Evolutionary conservation across 2,113 vertebrate species (phyloP), one percentile per base, ranked within the genome.

Genomic region (Pterocles gutturalis): DNA sequence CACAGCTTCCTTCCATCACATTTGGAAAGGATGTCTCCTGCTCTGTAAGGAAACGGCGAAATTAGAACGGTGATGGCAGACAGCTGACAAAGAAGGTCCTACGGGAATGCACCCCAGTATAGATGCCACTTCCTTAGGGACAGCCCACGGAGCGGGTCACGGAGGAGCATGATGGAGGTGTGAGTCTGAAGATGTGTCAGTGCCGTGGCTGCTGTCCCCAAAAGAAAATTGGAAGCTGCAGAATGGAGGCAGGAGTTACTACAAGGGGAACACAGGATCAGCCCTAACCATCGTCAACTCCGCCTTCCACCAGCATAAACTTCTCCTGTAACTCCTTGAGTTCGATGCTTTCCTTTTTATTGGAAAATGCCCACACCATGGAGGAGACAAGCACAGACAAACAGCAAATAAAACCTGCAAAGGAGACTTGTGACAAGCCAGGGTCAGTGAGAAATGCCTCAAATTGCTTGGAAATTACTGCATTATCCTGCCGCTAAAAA

Each of bases 61-160:
- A 69, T 53, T 0, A 84, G 49, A 46, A 58, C 19, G 0, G 0
- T 49, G 38, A 54, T 8, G 25, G 49, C 2, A 72, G 76, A 25
- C 1, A 83, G 70, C 29, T 94, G 61, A 36, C 0, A 0, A 54
- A 67, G 48, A 19, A 77, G 26, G 55, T 33, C 38, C 79, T 11
- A 3, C 33, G 46, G 53, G 60, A 69, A 86, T 4, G 11, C 18
- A 38, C 5, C 18, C 14, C 31, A 0, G 4, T 33, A 13, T 3
- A 76, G 90, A 46, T 33, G 60, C 24, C 48, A 16, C 1, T 61
- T 78, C 28, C 70, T 66, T 0, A 13, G 31, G 60, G 41, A 79
- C 0, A 53, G 54, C 20, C 64, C 3, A 0, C 1, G 45, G 24
- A 13, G 31, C 0, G 4, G 36, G 22, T 12, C 28, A 41, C 5